Base-by-base conservation (phyloP, 2,113 vertebrate genomes). In the Hoplias malabaricus region DNA sequence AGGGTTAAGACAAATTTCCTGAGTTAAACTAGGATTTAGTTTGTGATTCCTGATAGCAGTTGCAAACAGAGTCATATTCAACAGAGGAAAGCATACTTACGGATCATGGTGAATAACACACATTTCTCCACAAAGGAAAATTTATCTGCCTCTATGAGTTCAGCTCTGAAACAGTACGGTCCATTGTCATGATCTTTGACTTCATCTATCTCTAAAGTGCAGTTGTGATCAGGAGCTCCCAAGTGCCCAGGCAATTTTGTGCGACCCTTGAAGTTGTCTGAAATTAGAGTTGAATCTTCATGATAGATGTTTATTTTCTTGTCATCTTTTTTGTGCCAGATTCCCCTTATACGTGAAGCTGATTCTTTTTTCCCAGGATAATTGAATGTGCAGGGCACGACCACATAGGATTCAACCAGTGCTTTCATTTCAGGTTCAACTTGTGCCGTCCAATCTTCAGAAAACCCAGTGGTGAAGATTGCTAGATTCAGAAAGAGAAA, bases 131-230 rank as follows among this genome's bases (percentile, higher is more conserved):
- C 25, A 73, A 88, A 92, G 31, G 89, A 88, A 80, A 10, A 89
- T 40, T 25, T 84, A 5, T 90, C 72, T 4, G 5, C 1, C 0
- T 0, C 1, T 12, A 27, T 62, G 1, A 87, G 33, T 84, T 90
- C 87, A 21, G 71, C 33, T 1, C 87, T 80, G 76, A 91, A 90
- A 80, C 91, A 92, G 80, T 81, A 92, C 8, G 87, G 87, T 0
- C 88, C 84, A 0, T 80, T 76, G 80, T 92, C 90, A 6, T 85
- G 69, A 61, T 84, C 9, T 75, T 7, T 87, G 3, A 91, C 0
- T 0, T 43, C 0, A 2, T 1, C 61, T 0, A 92, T 89, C 80
- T 89, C 83, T 78, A 92, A 81, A 4, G 85, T 83, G 84, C 90
- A 91, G 85, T 91, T 90, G 0, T 11, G 29, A 0, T 82, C 3